These are phyloP conservation scores for Hyposoter dolosus DNA, from an alignment of 2,888 invertebrate genomes.

Conservation along the genomic window DNA sequence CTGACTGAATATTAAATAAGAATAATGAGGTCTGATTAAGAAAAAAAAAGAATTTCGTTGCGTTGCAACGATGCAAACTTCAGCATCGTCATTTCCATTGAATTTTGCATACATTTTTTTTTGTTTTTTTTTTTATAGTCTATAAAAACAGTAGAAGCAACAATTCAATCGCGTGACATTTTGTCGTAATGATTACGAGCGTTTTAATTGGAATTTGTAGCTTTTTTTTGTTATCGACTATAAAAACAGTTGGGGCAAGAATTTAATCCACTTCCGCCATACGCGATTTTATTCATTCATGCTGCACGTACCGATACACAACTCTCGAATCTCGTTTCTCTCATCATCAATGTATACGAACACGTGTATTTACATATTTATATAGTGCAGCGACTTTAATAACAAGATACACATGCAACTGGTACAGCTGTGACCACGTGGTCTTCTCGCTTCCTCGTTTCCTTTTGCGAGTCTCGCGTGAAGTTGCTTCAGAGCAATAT, in stretches of 20 bases:
- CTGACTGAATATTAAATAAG: no score
- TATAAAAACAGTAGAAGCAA: no score
- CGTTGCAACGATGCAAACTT: no score
- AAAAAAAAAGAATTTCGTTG: no score
- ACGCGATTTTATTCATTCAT: slow-evolving; percentile 41
- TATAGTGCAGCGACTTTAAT: slow-evolving; percentile 38
- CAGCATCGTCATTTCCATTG: no score
- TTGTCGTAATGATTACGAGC: slow-evolving; percentile 3
- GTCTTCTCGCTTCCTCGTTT: slow-evolving; percentile 42
- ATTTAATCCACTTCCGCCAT: slow-evolving; percentile 39
- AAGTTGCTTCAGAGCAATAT: slow-evolving; percentile 53
- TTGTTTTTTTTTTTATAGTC: no score
- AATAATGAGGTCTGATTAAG: no score
- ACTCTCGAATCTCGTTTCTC: background rate
- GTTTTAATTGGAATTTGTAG: no score
- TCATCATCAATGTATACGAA: no score
- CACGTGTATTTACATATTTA: no score
- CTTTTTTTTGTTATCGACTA: background rate
- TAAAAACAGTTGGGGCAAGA: slow-evolving; percentile 18
- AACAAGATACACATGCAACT: slow-evolving; percentile 49
- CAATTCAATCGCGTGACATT: slow-evolving; percentile 19
- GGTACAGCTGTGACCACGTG: slow-evolving; percentile 60
- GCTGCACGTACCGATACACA: slow-evolving; percentile 12
- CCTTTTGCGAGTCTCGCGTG: slow-evolving; percentile 33
- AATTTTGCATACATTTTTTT: no score